Evolutionary conservation across 2,113 vertebrate genomes (phyloP).

Genomic region (Actinemys pallida): DNA sequence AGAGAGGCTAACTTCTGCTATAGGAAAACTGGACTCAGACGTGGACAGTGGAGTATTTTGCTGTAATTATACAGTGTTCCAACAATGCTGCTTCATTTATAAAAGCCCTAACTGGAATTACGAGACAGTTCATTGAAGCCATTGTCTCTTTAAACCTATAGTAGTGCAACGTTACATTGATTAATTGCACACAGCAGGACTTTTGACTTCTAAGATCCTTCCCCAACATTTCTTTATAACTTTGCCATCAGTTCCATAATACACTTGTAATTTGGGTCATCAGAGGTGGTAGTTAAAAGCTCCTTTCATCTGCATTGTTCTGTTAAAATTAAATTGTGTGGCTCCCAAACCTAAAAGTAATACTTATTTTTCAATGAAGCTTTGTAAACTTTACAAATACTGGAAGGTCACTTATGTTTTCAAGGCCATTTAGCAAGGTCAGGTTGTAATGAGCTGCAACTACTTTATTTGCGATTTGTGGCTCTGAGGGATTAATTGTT

Average conservation of each 20-base stretch:
- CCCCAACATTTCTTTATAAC: not conserved
- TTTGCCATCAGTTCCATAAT: not conserved
- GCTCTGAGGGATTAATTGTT: constrained; percentile 91
- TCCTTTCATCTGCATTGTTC: constrained; percentile 47
- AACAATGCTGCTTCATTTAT: not conserved
- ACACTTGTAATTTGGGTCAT: not conserved
- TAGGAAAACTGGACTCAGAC: not conserved
- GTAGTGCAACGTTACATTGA: constrained; percentile 27
- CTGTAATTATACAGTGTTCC: not conserved
- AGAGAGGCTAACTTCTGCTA: not conserved
- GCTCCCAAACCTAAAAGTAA: constrained; percentile 19
- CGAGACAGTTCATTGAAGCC: constrained; percentile 20
- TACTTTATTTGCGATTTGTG: constrained; percentile 86
- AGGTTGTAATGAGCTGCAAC: constrained; percentile 85
- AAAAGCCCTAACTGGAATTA: constrained; percentile 28
- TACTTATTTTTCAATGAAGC: constrained; percentile 68
- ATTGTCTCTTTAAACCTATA: constrained; percentile 33
- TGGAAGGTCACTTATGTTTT: constrained; percentile 86
- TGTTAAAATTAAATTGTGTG: constrained; percentile 35
- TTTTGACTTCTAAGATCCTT: constrained; percentile 61
- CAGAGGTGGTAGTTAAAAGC: constrained; percentile 55
- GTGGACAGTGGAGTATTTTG: not conserved
- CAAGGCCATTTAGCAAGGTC: constrained; percentile 90
- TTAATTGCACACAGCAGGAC: constrained; percentile 56
- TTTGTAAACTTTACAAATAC: constrained; percentile 83